Conservation (phyloP, 2,888 invertebrate species). For the Cactoblastis cactorum region DNA sequence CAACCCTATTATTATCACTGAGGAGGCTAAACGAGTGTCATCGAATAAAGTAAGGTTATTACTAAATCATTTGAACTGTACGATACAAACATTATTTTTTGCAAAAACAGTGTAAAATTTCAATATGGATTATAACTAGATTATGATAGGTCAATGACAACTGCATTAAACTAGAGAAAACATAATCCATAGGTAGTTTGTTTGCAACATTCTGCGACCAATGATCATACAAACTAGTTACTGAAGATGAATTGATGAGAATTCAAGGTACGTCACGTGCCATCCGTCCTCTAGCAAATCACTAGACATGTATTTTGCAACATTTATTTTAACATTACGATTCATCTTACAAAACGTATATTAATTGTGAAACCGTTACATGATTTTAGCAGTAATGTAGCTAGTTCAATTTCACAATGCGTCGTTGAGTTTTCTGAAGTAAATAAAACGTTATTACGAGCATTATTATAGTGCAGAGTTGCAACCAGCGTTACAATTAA, state of each 20-base stretch:
- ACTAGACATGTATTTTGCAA: slow-evolving; percentile 30
- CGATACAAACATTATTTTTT: no score
- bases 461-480: slow-evolving; percentile 2
- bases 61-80: slow-evolving; percentile 25
- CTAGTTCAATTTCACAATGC: slow-evolving; percentile 11
- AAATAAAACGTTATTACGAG: slow-evolving; percentile 2
- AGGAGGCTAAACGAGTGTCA: slow-evolving; percentile 49
- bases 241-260: slow-evolving; percentile 34
- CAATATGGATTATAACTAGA: slow-evolving; percentile 19
- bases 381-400: slow-evolving; percentile 22
- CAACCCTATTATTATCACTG: slow-evolving; percentile 29
- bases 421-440: slow-evolving; percentile 4
- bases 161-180: no score
- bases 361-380: slow-evolving; percentile 35
- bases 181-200: no score
- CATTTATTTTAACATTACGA: slow-evolving; percentile 32
- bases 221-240: slow-evolving; percentile 12
- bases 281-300: slow-evolving; percentile 24
- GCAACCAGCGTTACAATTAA: slow-evolving; percentile 6
- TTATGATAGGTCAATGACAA: no score
- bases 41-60: slow-evolving; percentile 48
- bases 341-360: slow-evolving; percentile 33
- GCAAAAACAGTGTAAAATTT: no score
- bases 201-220: no score
- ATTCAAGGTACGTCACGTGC: slow-evolving; percentile 29